Base-by-base conservation (phyloP, 2,888 invertebrate genomes). In the Drosophila borealis region DNA sequence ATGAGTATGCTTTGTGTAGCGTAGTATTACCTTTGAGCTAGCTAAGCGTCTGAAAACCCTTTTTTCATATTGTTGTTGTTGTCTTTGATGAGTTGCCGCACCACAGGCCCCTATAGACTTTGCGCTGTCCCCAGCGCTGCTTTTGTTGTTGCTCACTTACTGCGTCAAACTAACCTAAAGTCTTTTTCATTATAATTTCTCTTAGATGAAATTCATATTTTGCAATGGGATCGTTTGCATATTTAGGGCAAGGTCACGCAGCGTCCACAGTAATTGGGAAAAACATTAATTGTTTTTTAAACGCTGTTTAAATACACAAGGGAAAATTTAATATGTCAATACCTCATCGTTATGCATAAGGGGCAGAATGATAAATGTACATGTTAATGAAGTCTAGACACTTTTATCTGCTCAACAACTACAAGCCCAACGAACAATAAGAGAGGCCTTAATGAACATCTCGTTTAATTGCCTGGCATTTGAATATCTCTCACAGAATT, bases 101-200 rank as follows among this genome's bases (percentile, higher is more conserved):
- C 56, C 55, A 42, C 53, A 39, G 33, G 25, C 41, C 45, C 42
- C 63, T 59, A 10, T 45, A 57, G 75, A 33, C 54, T 67, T 56
- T 46, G 57, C 50, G 36, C 29, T 65, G 49, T 34, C 62, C 50
- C 65, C 56, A 61, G 71, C 48, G 54, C 51, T 59, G 59, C 70
- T 69, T 77, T 83, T 87, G 80, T 81, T 84, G 57, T 33, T 55
- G 55, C 63, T 60, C 65, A 66, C 62, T 69, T 67, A 53, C 70
- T 70, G 67, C 33, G 51, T 56, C 62, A 74, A 82, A 75, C 80
- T 77, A 79, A 79, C 80, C 88, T 72, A 73, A 80, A 80, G 85
- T 79, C 85, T 82, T 85, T 85, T 87, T 87, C 88, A 85, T 85
- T 85, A 85, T 65, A 63, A 75, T 75, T 71, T 74, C 72, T 48